Evolutionary conservation across 2,888 invertebrate species (phyloP).

Genomic region (Thereva unica): DNA sequence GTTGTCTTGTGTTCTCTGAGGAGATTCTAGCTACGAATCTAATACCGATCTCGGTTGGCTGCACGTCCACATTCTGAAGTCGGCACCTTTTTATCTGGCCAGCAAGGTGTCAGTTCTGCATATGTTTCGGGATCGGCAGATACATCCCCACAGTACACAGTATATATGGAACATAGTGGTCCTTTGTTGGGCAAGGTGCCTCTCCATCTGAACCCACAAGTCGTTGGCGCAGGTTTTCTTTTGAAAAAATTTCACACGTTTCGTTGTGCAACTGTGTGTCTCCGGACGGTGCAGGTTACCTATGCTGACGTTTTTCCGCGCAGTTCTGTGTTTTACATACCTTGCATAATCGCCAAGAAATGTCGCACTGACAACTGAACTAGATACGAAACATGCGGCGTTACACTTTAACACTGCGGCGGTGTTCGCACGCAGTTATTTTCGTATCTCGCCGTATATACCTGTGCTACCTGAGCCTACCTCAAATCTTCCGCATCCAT

Average conservation of each 20-base stretch:
- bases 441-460: not conserved
- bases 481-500: slow-evolving; percentile 1
- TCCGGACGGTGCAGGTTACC: not conserved
- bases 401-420: slow-evolving; percentile 5
- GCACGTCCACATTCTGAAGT: not conserved
- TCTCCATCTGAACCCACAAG: not conserved
- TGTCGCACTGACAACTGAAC: slow-evolving; percentile 15
- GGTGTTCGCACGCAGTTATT: slow-evolving; percentile 25
- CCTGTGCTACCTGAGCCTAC: not conserved
- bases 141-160: not conserved
- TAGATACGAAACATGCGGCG: slow-evolving; percentile 6
- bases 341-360: slow-evolving; percentile 27
- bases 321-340: not conserved
- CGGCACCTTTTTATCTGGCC: slow-evolving; percentile 23
- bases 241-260: slow-evolving; percentile 11
- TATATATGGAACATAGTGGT: not conserved
- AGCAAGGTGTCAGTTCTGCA: slow-evolving; percentile 24
- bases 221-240: slow-evolving; percentile 1
- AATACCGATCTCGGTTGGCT: slow-evolving; percentile 1
- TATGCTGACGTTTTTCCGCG: not conserved
- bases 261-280: slow-evolving; percentile 10
- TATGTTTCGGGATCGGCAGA: not conserved
- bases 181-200: slow-evolving; percentile 7
- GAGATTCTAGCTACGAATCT: not conserved
- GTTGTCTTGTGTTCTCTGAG: slow-evolving; percentile 16